Conservation (phyloP, 2,113 vertebrate species). For the Rhea americana region DNA sequence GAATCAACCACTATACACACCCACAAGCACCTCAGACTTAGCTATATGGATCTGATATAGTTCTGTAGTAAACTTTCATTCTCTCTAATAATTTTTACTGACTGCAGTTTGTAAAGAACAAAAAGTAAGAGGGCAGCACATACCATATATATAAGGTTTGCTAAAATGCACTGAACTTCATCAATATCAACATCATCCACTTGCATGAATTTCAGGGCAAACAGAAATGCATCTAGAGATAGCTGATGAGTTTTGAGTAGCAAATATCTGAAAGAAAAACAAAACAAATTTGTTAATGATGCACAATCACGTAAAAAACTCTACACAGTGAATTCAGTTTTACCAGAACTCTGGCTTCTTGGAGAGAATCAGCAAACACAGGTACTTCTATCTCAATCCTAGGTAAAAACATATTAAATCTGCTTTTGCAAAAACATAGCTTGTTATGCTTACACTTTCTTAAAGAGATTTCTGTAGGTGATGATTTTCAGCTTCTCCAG, state of each 20-base stretch:
- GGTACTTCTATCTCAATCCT: neutral
- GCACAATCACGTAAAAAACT: neutral
- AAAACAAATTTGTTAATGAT: neutral
- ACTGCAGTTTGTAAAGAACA: neutral
- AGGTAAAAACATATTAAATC: neutral
- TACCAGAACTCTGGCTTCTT: neutral
- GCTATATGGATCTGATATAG: neutral
- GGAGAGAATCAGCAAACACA: neutral
- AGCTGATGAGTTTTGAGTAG: slow-evolving; percentile 92
- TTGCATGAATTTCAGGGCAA: slow-evolving; percentile 92
- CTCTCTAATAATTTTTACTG: neutral
- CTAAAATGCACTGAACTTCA: slow-evolving; percentile 95
- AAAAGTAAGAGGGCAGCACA: neutral
- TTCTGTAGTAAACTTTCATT: neutral
- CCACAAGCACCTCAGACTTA: neutral
- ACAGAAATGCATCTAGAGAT: slow-evolving; percentile 91
- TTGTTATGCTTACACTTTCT: slow-evolving; percentile 90
- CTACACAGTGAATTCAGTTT: neutral
- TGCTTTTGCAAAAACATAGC: neutral
- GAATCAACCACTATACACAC: neutral
- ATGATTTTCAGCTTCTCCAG: slow-evolving; percentile 98
- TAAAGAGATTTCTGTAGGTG: slow-evolving; percentile 97
- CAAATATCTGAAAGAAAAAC: slow-evolving; percentile 79
- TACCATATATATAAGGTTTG: slow-evolving; percentile 97
- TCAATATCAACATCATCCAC: slow-evolving; percentile 93